Evolutionary conservation across 2,888 invertebrate genomes (phyloP).

Genomic region (Sylvicola cinctus): DNA sequence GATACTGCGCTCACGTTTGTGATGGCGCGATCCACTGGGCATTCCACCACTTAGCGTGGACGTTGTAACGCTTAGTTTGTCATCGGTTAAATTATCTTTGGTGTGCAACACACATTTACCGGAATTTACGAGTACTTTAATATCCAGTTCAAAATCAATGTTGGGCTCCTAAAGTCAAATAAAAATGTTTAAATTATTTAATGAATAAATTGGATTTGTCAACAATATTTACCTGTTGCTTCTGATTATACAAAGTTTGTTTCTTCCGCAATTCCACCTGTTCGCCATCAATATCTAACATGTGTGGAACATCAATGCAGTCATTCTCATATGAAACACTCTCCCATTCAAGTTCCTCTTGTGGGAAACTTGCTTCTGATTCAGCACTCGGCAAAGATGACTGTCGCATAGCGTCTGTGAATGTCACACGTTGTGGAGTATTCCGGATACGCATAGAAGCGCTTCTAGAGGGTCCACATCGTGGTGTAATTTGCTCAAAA

Average conservation of each 20-base stretch:
- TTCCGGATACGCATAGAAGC: constrained; percentile 39
- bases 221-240: constrained; percentile 14
- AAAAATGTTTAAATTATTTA: too few relatives aligned
- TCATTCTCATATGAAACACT: background rate
- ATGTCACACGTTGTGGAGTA: constrained; percentile 19
- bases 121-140: constrained; percentile 89
- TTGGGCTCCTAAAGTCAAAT: constrained; percentile 57
- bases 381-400: constrained; percentile 58
- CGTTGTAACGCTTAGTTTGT: constrained; percentile 38
- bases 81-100: constrained; percentile 37
- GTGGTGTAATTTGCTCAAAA: constrained; percentile 39
- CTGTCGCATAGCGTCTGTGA: constrained; percentile 32
- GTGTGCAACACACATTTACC: constrained; percentile 95
- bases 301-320: background rate
- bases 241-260: constrained; percentile 19
- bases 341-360: constrained; percentile 11
- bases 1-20: constrained; percentile 22
- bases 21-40: constrained; percentile 14
- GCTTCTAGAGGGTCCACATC: constrained; percentile 47
- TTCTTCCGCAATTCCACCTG: constrained; percentile 40
- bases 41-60: constrained; percentile 24
- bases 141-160: constrained; percentile 88
- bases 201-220: background rate
- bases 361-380: constrained; percentile 41
- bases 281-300: constrained; percentile 39